Evolutionary conservation across 1,140 invertebrate species (phyloP).

Genomic region (Philopotamus ludificatus): DNA sequence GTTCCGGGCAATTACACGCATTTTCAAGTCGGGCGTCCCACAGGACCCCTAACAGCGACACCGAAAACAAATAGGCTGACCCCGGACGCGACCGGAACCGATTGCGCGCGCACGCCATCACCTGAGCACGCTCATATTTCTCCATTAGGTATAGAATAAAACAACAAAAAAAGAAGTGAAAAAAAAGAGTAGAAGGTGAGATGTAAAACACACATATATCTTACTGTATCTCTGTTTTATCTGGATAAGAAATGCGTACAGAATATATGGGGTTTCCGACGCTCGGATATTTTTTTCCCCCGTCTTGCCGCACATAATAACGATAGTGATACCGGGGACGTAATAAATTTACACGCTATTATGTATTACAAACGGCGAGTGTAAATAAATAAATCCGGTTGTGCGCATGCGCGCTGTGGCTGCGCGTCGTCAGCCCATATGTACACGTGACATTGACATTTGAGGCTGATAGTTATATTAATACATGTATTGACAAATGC

Average conservation of each 20-base stretch:
- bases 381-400: background rate
- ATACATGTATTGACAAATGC: too few species aligned
- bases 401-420: too few species aligned
- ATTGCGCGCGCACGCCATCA: slow-evolving; percentile 6
- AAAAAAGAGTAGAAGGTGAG: slow-evolving; percentile 10
- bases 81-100: background rate
- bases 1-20: too few species aligned
- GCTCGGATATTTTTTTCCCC: slow-evolving; percentile 3
- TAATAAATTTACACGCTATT: slow-evolving; percentile 19
- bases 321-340: background rate
- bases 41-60: too few species aligned
- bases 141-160: slow-evolving; percentile 14
- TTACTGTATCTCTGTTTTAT: slow-evolving; percentile 25
- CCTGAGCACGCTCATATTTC: slow-evolving; percentile 22
- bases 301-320: slow-evolving; percentile 1
- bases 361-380: background rate
- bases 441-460: too few species aligned
- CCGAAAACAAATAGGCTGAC: background rate
- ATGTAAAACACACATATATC: slow-evolving; percentile 25
- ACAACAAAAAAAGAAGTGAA: background rate
- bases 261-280: background rate
- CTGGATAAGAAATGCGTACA: slow-evolving; percentile 20
- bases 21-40: background rate
- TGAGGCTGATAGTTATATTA: too few species aligned
- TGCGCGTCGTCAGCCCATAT: too few species aligned